Conservation (phyloP, 2,113 vertebrate species). For the Hylia prasina region DNA sequence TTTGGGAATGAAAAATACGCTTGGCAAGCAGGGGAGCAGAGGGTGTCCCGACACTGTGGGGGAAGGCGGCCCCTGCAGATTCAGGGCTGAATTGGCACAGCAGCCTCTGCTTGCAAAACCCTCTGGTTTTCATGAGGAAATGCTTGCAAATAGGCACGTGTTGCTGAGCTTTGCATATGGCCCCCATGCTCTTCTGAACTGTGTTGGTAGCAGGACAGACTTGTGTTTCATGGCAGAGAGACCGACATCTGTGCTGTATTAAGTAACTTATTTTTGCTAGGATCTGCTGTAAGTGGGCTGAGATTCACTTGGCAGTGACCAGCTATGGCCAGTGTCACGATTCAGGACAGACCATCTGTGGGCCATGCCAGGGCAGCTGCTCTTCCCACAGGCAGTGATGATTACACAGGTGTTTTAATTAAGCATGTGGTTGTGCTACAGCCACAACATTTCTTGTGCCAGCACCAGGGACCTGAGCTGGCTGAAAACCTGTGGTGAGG, state of each 20-base stretch:
- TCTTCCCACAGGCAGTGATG: neutral
- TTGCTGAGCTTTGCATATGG: neutral
- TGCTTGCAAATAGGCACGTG: accelerated
- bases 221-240: neutral
- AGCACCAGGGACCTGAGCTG: neutral
- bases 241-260: neutral
- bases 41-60: accelerated
- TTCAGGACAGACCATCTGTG: neutral
- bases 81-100: neutral
- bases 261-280: neutral
- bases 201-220: neutral
- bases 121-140: neutral
- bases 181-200: neutral
- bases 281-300: neutral
- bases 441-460: neutral
- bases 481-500: neutral
- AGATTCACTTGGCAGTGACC: neutral
- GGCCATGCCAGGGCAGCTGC: neutral
- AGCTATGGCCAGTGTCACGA: neutral
- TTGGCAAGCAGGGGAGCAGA: accelerated
- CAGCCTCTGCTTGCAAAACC: neutral
- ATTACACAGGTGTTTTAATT: neutral
- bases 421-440: neutral
- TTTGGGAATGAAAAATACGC: neutral
- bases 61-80: neutral